Conservation (phyloP, 2,888 invertebrate species). For the Gastracanthus pulcherrimus region DNA sequence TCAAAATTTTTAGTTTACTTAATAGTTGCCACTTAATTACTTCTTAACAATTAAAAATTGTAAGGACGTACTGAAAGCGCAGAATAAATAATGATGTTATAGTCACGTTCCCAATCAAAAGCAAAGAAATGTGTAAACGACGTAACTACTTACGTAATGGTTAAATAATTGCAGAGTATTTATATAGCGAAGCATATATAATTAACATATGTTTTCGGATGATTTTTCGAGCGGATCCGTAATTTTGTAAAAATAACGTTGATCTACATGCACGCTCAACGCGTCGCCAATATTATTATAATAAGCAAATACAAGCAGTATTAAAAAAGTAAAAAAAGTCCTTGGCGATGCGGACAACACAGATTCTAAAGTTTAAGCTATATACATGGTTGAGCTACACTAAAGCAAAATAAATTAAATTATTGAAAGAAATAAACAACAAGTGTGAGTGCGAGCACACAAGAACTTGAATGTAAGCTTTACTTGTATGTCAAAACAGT, state of each 20-base stretch:
- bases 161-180: background rate
- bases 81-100: background rate
- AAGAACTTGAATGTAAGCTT: background rate
- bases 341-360: slow-evolving; percentile 63
- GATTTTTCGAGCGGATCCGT: slow-evolving; percentile 26
- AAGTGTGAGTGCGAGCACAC: background rate
- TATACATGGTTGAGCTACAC: background rate
- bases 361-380: slow-evolving; percentile 58
- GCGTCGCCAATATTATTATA: background rate
- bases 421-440: background rate
- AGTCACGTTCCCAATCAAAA: background rate
- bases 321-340: slow-evolving; percentile 54
- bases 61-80: background rate
- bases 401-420: slow-evolving; percentile 10
- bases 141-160: background rate
- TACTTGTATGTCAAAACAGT: background rate
- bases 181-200: slow-evolving; percentile 56
- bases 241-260: slow-evolving; percentile 47
- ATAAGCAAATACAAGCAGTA: slow-evolving; percentile 15
- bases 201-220: slow-evolving; percentile 31
- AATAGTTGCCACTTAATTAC: background rate
- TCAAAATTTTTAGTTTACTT: background rate
- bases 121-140: background rate
- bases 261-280: background rate
- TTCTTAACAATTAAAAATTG: background rate